Base-by-base conservation (phyloP, 2,888 invertebrate species). In the Bombylius discolor region DNA sequence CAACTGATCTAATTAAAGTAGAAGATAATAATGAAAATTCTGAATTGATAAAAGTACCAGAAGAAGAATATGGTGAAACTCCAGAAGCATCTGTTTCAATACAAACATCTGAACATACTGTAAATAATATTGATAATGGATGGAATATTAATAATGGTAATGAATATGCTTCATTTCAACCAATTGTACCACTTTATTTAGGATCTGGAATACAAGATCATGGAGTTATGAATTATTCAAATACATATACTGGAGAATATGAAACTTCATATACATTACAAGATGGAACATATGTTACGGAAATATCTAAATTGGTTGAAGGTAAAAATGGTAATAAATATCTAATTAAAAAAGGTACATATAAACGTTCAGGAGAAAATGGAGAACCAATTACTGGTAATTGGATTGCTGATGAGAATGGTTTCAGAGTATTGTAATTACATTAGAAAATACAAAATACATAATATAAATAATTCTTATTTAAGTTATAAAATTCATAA, bases 391-490 rank as follows among this genome's bases (percentile, higher is more conserved):
- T 52, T 13, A 57, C 53, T 47, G 57, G 58, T n/a, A 54, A 55
- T 42, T 59, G 59, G 59, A 12, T 52, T 34, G 59, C 59, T 31
- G 59, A 59, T 52, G 54, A 59, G 12, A 45, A 54, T 42, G 59
- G 59, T 4, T 59, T 55, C 50, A 45, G 57, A 52, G 11, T 58
- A 34, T 13, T 56, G n/a, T 11, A 51, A 14, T 12, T 34, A 36
- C 5, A 45, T 12, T 45, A 12, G 7, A 45, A 45, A 13, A 11
- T 23, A 23, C 23, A 23, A 23, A 23, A 23, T 23, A 23, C 23
- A 23, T 23, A 23, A 23, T 23, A 23, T 23, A 3, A 3, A 23
- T 23, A 23, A 23, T 23, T 23, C 3, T 23, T 23, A 23, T 23
- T 23, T 23, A 23, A 23, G 23, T 23, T 23, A 23, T 23, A 23